Percentiles rank a stretch among this genome's conserved stretches.
phyloP scores from a whole-genome alignment of 1,140 invertebrate species.

The Drosophila fuyamai region DNA sequence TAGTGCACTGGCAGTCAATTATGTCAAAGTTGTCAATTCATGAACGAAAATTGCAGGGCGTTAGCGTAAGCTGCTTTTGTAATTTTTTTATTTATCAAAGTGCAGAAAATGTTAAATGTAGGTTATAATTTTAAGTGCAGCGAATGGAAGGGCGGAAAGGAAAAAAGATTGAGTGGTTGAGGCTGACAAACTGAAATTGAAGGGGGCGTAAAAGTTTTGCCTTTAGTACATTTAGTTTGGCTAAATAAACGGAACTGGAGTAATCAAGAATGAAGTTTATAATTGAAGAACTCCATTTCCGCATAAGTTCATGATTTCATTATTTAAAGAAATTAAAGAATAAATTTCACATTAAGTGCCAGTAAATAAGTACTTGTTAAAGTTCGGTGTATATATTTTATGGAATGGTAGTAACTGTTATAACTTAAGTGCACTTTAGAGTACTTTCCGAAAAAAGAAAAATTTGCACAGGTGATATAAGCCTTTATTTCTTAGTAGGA shows the following conservation, averaged over 20 bases:
- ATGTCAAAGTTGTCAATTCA: conserved; percentile 83
- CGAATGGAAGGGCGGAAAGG: conserved; percentile 17
- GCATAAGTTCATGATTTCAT: neutral
- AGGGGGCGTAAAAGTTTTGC: conserved; percentile 12
- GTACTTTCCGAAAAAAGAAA: too few relatives aligned
- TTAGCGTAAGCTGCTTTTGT: conserved; percentile 64
- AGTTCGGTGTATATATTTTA: neutral
- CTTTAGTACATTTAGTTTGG: neutral
- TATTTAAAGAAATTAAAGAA: neutral
- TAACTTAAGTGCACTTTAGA: too few relatives aligned
- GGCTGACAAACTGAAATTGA: conserved; percentile 26
- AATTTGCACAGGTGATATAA: too few relatives aligned
- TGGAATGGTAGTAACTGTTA: too few relatives aligned
- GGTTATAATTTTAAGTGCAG: conserved; percentile 67
- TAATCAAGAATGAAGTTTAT: conserved; percentile 13
- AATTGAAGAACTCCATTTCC: conserved; percentile 22
- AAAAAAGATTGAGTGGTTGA: conserved; percentile 14
- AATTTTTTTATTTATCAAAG: conserved; percentile 9
- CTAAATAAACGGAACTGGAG: conserved; percentile 4
- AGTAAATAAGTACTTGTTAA: too few relatives aligned
- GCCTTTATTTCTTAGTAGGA: too few relatives aligned
- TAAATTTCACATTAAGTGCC: neutral
- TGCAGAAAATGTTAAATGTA: conserved; percentile 69
- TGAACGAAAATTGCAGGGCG: conserved; percentile 62
- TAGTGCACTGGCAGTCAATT: conserved; percentile 70